Evolutionary conservation across 2,888 invertebrate species (phyloP).

Genomic region (Meteorus colon): DNA sequence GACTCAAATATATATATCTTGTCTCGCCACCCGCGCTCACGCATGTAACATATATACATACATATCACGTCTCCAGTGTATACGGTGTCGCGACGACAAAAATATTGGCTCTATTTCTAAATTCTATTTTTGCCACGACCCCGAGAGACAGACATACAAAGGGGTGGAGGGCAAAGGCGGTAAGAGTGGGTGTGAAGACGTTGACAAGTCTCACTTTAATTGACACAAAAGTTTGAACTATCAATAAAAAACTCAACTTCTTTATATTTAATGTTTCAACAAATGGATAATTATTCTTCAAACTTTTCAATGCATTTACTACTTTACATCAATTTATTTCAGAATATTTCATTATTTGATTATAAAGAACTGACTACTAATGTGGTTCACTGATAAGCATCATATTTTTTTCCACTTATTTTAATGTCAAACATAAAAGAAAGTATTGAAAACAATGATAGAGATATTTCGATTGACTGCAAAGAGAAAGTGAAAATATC

Average conservation of each 20-base stretch:
- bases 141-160: constrained; percentile 25
- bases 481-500: too few species aligned
- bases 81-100: constrained; percentile 68
- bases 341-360: too few species aligned
- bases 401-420: too few species aligned
- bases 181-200: constrained; percentile 29
- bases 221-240: constrained; percentile 36
- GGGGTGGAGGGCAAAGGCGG: background rate
- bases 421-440: too few species aligned
- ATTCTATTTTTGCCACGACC: constrained; percentile 70
- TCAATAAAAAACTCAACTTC: constrained; percentile 28
- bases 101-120: constrained; percentile 74
- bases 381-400: too few species aligned
- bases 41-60: background rate
- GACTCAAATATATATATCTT: constrained; percentile 23
- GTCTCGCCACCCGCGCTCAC: background rate
- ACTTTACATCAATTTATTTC: too few species aligned
- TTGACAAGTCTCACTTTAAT: constrained; percentile 37
- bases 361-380: too few species aligned
- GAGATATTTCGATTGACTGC: too few species aligned
- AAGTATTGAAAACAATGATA: too few species aligned
- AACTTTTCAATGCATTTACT: too few species aligned
- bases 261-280: background rate
- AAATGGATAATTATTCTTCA: background rate
- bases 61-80: constrained; percentile 7